Evolutionary conservation across 2,113 vertebrate species (phyloP), one percentile per base, ranked within the genome.

Genomic region (Psammodynastes pulverulentus): DNA sequence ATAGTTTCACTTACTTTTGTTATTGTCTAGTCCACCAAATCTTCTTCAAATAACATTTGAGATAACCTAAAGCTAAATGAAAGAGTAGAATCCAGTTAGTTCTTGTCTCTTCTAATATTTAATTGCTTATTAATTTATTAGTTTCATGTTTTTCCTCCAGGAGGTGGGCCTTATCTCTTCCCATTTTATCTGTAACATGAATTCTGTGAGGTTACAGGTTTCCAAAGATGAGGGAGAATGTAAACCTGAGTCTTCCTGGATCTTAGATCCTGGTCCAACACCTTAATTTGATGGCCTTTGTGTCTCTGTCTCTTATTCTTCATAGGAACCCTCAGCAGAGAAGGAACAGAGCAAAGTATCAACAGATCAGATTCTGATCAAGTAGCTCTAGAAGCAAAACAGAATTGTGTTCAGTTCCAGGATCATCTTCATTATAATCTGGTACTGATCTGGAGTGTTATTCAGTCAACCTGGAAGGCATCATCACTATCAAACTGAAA

Each of bases 1-100:
- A 24, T 48, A 48, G 87, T 45, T 23, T 85, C 86, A 91, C 29
- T 52, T 34, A 49, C n/a, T 89, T 13, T 53, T 21, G n/a, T 8
- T 67, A 45, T 34, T 86, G 72, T 88, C 96, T 94, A 94, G 91
- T 94, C 72, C 5, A 45, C 52, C 91, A 72, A 62, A 54, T 9
- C 15, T 84, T 5, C 46, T 58, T 89, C 52, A 89, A 51, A 29
- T 62, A 62, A 10, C 15, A 39, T 21, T 46, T 24, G 39, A 39
- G 53, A 86, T 62, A 34, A 91, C 52, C 54, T 52, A 39, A 39
- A 92, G 24, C 26, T 54, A 67, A 89, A 88, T 13, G 6, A 34
- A 29, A 12, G 17, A 39, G 24, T 72, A 21, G 29, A 92, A 48
- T 79, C 5, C 87, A 84, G 26, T 1, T 54, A 52, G 67, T 23